Base-by-base conservation (phyloP, 2,113 vertebrate genomes). In the Poicephalus gulielmi region DNA sequence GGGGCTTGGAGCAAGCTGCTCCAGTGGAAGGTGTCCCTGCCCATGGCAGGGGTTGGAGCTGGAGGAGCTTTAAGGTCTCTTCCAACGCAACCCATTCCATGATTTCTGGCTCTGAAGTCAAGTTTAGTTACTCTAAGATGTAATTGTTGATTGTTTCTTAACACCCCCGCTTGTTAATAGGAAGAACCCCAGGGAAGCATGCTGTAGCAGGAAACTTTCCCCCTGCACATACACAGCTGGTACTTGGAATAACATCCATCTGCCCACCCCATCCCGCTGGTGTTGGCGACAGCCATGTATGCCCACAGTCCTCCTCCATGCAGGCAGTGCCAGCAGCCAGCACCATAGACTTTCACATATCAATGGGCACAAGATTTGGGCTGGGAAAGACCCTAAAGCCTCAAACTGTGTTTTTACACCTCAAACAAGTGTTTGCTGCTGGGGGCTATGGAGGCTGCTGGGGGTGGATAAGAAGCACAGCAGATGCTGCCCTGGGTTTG, bases 321-420 rank as follows among this genome's bases (percentile, higher is more conserved):
- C 4, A 1, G 53, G 82, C 53, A 55, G 74, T 8, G 37, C 75
- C n/a, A 15, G 50, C 50, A 9, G 2, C 2, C 70, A 53, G 59
- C 67, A 5, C 35, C 1, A 39, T 6, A 1, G 3, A 4, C 17
- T 25, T 19, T 47, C 85, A 28, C 12, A 0, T 37, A 3, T 6
- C 28, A 9, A 30, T 12, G 27, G 71, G 37, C 19, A 7, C 10
- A 2, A 25, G 43, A 9, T 57, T 35, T 47, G 44, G 50, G 23
- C n/a, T 67, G 52, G 41, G 31, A 67, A 67, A 35, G 81, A 25
- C 6, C 22, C 74, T 6, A 24, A 82, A 75, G n/a, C 37, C 43
- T 71, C 66, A 49, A 14, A 1, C 0, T 1, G 2, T 19, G 62
- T 60, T 52, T 71, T 59, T 33, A 1, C 0, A 37, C 12, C 71